phyloP scores from a whole-genome alignment of 2,797 vertebrate genomes.

The Notoglanidium macrostoma region DNA sequence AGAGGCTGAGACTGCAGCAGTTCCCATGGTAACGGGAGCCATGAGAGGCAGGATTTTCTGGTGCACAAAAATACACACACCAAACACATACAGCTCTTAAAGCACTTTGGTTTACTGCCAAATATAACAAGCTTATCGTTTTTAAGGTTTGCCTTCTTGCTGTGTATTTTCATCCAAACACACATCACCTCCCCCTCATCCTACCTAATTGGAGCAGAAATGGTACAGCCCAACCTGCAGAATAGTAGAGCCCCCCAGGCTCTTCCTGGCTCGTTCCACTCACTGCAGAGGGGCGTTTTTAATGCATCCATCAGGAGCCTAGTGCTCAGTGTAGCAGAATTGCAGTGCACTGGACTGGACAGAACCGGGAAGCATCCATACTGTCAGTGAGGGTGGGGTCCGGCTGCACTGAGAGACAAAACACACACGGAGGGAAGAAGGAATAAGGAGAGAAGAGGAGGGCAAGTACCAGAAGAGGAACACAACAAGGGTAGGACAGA shows the following conservation, averaged over 20 bases:
- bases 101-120: background rate
- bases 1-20: slow-evolving; percentile 74
- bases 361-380: slow-evolving; percentile 76
- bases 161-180: slow-evolving; percentile 28
- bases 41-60: slow-evolving; percentile 42
- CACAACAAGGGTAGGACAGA: slow-evolving; percentile 77
- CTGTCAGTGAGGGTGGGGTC: slow-evolving; percentile 82
- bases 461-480: slow-evolving; percentile 77
- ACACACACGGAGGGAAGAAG: slow-evolving; percentile 61
- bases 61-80: background rate
- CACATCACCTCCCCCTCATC: slow-evolving; percentile 46
- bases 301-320: slow-evolving; percentile 67
- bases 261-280: slow-evolving; percentile 74
- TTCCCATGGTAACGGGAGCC: slow-evolving; percentile 80
- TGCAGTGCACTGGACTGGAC: slow-evolving; percentile 76
- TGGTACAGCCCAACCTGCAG: slow-evolving; percentile 69
- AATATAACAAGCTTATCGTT: background rate
- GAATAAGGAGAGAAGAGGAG: slow-evolving; percentile 69
- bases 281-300: slow-evolving; percentile 61
- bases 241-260: slow-evolving; percentile 59
- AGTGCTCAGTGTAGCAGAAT: slow-evolving; percentile 76
- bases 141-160: slow-evolving; percentile 17
- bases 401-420: slow-evolving; percentile 72
- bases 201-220: slow-evolving; percentile 44
- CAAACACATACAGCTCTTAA: background rate